phyloP scores from a whole-genome alignment of 2,888 invertebrate species.

The Cheilosia variabilis region DNA sequence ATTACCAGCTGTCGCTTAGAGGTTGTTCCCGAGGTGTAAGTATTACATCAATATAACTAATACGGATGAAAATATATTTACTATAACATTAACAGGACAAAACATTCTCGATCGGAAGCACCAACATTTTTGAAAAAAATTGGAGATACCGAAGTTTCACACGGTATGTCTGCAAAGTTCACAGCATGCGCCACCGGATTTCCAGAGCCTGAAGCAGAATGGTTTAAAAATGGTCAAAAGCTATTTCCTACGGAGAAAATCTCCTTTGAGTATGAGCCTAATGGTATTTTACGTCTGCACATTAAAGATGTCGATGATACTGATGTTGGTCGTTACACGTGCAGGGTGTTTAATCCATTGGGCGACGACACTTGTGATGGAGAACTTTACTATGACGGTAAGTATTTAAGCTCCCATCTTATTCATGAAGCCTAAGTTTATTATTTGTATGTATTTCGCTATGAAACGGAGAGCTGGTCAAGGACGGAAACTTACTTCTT shows the following conservation, averaged over 20 bases:
- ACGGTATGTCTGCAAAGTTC: conserved; percentile 95
- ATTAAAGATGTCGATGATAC: conserved; percentile 90
- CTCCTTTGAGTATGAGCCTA: conserved; percentile 90
- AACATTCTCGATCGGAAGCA: conserved; percentile 90
- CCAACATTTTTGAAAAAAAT: conserved; percentile 95
- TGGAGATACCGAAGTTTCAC: conserved; percentile 93
- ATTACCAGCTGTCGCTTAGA: conserved; percentile 89
- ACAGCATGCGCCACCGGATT: conserved; percentile 95
- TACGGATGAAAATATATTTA: not conserved
- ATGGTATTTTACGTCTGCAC: conserved; percentile 90
- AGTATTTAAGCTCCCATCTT: not conserved
- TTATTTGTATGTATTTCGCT: no score
- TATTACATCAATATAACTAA: conserved; percentile 26
- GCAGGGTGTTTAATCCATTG: conserved; percentile 92
- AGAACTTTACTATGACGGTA: conserved; percentile 91
- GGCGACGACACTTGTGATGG: conserved; percentile 93
- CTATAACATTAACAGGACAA: conserved; percentile 85
- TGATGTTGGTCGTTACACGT: conserved; percentile 93
- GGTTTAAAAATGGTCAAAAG: conserved; percentile 92
- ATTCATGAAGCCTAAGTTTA: no score
- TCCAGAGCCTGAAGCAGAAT: conserved; percentile 94
- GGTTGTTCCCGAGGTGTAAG: conserved; percentile 93
- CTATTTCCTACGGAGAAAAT: conserved; percentile 93
- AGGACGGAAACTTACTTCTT: no score
- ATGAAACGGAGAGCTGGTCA: no score